Evolutionary conservation across 2,113 vertebrate species (phyloP).

Genomic region (Dipodomys spectabilis): DNA sequence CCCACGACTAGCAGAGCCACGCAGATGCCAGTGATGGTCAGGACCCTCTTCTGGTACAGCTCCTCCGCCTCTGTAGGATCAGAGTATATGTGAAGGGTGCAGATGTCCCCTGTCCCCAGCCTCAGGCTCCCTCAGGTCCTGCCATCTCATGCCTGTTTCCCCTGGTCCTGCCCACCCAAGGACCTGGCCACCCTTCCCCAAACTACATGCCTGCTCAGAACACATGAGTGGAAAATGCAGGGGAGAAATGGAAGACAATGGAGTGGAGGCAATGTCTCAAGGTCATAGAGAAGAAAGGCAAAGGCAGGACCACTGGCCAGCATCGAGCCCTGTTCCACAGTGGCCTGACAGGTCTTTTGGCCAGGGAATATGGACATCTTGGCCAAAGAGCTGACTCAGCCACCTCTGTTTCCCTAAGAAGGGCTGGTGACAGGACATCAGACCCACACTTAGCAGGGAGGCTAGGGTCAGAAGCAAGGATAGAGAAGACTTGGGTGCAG

Average conservation of each 20-base stretch:
- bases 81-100: constrained; percentile 45
- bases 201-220: not conserved
- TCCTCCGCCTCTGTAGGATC: constrained; percentile 95
- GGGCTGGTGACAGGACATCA: not conserved
- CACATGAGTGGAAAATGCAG: constrained; percentile 50
- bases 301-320: not conserved
- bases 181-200: constrained; percentile 21
- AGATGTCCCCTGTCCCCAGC: not conserved
- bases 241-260: not conserved
- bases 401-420: constrained; percentile 5
- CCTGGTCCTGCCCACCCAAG: not conserved
- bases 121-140: not conserved
- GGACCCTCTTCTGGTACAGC: constrained; percentile 98
- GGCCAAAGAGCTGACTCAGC: not conserved
- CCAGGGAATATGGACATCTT: not conserved
- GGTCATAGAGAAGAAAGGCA: not conserved
- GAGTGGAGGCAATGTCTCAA: constrained; percentile 36
- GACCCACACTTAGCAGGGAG: not conserved
- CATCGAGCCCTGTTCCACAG: not conserved
- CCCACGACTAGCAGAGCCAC: constrained; percentile 98
- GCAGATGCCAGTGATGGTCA: constrained; percentile 99
- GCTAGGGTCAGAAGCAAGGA: not conserved
- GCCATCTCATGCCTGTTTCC: not conserved
- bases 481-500: not conserved
- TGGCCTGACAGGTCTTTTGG: not conserved